phyloP scores from a whole-genome alignment of 1,140 invertebrate species.

The Tigriopus japonicus region DNA sequence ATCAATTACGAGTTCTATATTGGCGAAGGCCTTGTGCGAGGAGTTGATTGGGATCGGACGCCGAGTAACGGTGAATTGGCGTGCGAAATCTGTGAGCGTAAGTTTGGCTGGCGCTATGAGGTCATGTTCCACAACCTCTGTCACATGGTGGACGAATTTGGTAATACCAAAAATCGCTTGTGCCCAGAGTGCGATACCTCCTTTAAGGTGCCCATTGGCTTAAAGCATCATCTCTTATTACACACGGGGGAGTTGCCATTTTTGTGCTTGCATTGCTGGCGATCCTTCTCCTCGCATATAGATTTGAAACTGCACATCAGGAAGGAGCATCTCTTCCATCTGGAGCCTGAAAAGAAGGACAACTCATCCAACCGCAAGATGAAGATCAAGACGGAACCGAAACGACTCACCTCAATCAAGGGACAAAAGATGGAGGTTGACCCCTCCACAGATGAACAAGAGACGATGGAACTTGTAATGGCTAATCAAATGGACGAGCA shows the following conservation, averaged over 20 bases:
- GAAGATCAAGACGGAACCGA: background rate
- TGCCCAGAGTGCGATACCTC: slow-evolving; percentile 12
- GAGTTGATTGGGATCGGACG: slow-evolving; percentile 13
- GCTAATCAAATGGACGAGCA: background rate
- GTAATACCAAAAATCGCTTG: slow-evolving; percentile 8
- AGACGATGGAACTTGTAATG: background rate
- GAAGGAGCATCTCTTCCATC: background rate
- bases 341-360: background rate
- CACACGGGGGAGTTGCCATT: slow-evolving; percentile 10
- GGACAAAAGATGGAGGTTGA: background rate
- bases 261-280: slow-evolving; percentile 10
- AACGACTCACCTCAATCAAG: background rate
- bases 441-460: background rate
- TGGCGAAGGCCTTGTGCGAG: slow-evolving; percentile 7
- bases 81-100: slow-evolving; percentile 9
- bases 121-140: slow-evolving; percentile 12
- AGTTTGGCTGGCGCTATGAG: slow-evolving; percentile 12
- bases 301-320: slow-evolving; percentile 11
- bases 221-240: slow-evolving; percentile 11
- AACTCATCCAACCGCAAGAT: background rate
- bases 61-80: slow-evolving; percentile 5
- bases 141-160: slow-evolving; percentile 3
- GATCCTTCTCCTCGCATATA: slow-evolving; percentile 10
- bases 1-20: slow-evolving; percentile 9
- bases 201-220: slow-evolving; percentile 10